Evolutionary conservation across 2,797 vertebrate genomes (phyloP).

Genomic region (Mormyrus hasselquistii): DNA sequence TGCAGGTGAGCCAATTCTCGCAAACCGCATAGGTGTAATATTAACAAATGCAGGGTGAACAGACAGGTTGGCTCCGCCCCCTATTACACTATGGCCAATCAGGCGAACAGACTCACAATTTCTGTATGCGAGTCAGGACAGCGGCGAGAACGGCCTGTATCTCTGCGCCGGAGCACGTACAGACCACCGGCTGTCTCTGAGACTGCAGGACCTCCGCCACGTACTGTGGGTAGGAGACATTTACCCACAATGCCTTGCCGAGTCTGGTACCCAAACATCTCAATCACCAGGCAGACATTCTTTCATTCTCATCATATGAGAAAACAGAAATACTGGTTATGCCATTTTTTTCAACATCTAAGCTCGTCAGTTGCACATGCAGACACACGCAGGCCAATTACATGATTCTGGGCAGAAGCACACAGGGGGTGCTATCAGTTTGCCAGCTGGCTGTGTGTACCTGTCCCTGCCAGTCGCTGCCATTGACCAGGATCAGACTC

Average conservation of each 20-base stretch:
- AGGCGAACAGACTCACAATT: slow-evolving; percentile 74
- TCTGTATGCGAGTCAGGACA: slow-evolving; percentile 89
- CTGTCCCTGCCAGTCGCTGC: slow-evolving; percentile 94
- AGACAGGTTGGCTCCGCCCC: background rate
- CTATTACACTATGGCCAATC: background rate
- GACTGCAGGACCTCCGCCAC: slow-evolving; percentile 85
- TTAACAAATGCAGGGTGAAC: background rate
- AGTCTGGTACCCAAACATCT: background rate
- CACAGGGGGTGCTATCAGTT: background rate
- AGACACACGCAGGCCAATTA: background rate
- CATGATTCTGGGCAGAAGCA: background rate
- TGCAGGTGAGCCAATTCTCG: background rate
- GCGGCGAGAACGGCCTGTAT: slow-evolving; percentile 90
- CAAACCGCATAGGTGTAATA: background rate
- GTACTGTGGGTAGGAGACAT: slow-evolving; percentile 59
- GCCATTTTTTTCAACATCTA: background rate
- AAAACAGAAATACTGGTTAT: background rate
- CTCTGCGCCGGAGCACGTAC: slow-evolving; percentile 84
- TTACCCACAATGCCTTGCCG: background rate
- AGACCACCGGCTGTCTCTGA: slow-evolving; percentile 84
- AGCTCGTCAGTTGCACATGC: background rate
- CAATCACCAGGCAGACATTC: background rate
- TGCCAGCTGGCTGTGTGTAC: slow-evolving; percentile 47
- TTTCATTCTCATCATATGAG: background rate
- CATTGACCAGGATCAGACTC: slow-evolving; percentile 85